Conservation (phyloP, 2,797 vertebrate genomes). For the Amblyraja radiata region DNA sequence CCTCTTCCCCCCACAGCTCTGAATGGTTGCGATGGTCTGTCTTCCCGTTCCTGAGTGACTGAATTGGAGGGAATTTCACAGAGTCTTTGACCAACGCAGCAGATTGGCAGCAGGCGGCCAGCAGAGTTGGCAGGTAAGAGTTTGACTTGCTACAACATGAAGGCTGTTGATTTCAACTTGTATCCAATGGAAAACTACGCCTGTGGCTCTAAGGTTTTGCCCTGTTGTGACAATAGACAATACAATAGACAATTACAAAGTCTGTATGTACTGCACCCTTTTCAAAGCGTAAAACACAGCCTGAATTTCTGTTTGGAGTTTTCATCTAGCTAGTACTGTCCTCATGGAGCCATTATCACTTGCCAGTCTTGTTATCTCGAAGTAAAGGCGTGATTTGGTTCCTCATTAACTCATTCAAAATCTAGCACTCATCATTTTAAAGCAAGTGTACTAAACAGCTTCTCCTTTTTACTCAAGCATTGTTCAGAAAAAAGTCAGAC, state of each 20-base stretch:
- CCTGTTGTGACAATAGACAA: not conserved
- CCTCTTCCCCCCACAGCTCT: conserved; percentile 43
- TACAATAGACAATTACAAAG: not conserved
- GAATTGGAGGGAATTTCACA: not conserved
- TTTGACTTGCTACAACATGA: not conserved
- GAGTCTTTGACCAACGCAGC: not conserved
- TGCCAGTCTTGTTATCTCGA: not conserved
- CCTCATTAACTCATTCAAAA: not conserved
- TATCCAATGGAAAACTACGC: not conserved
- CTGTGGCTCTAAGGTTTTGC: not conserved
- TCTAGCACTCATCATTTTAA: not conserved
- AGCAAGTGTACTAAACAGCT: too few relatives aligned
- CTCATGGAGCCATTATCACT: not conserved
- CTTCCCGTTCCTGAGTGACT: not conserved
- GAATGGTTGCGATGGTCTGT: conserved; percentile 28
- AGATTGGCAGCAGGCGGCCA: not conserved
- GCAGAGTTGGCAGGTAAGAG: not conserved
- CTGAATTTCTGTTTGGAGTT: not conserved
- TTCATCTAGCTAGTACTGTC: not conserved
- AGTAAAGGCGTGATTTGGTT: not conserved
- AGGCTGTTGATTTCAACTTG: not conserved
- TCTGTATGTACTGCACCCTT: not conserved
- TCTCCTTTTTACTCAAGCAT: not conserved
- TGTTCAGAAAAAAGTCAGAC: not conserved
- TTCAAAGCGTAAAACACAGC: too few relatives aligned